Percentiles rank a stretch among this genome's conserved stretches.
phyloP scores from a whole-genome alignment of 1,140 invertebrate species.

The Trichogramma pretiosum region DNA sequence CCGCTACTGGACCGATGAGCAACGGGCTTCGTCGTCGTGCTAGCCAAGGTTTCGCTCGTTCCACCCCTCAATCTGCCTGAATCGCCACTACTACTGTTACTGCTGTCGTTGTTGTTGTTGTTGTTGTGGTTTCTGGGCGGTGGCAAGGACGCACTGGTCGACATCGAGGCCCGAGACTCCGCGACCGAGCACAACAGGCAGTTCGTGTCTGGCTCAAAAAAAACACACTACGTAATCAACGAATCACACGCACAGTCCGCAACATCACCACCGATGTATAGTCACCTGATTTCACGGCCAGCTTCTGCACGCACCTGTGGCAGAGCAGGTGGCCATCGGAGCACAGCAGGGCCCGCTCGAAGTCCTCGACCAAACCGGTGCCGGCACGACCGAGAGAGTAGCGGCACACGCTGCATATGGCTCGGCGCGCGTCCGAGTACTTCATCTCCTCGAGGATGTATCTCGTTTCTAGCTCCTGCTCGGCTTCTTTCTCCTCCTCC shows the following conservation, averaged over 20 bases:
- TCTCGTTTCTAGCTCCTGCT: slow-evolving; percentile 2
- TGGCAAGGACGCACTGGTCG: neutral
- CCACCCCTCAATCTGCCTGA: too few relatives aligned
- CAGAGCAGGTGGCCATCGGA: slow-evolving; percentile 30
- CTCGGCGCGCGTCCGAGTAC: slow-evolving; percentile 20
- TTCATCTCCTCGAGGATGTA: slow-evolving; percentile 2
- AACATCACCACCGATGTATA: neutral
- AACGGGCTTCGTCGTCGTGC: too few relatives aligned
- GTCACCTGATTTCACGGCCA: slow-evolving; percentile 28
- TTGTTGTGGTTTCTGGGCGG: slow-evolving; percentile 13
- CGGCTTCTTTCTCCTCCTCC: slow-evolving; percentile 5
- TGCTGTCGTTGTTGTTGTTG: neutral
- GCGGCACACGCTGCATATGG: slow-evolving; percentile 32
- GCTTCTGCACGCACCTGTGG: slow-evolving; percentile 29
- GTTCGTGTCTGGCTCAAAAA: slow-evolving; percentile 25
- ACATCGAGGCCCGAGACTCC: slow-evolving; percentile 21
- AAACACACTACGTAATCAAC: neutral
- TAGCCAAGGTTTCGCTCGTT: too few relatives aligned
- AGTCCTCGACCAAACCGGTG: slow-evolving; percentile 9
- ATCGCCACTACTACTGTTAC: too few relatives aligned
- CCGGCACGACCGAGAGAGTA: slow-evolving; percentile 20
- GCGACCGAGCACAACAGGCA: slow-evolving; percentile 23
- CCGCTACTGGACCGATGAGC: too few relatives aligned
- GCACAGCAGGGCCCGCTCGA: slow-evolving; percentile 21
- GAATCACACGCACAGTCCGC: neutral